Conservation (phyloP, 2,113 vertebrate genomes). For the Leptobrachium ailaonicum region DNA sequence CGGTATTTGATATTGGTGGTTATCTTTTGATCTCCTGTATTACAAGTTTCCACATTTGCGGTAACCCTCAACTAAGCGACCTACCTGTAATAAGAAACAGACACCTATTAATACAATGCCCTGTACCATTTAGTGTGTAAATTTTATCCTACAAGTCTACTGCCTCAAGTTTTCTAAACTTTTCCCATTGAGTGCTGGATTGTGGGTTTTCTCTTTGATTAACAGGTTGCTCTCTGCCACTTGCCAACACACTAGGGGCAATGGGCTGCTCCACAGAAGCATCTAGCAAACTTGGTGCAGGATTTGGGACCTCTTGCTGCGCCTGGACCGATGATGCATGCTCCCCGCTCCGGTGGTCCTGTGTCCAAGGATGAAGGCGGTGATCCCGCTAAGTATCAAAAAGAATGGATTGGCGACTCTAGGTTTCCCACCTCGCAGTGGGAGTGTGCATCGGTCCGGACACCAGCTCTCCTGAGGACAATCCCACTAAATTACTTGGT, state of each 20-base stretch:
- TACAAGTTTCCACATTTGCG: not conserved
- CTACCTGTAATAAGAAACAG: constrained; percentile 98
- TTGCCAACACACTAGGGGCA: constrained; percentile 67
- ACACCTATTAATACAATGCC: constrained; percentile 70
- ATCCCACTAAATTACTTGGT: constrained; percentile 39
- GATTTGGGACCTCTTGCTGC: constrained; percentile 84
- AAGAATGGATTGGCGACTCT: constrained; percentile 85
- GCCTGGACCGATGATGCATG: constrained; percentile 85
- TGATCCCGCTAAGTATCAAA: constrained; percentile 84
- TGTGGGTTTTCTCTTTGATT: constrained; percentile 79
- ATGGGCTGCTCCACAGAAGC: constrained; percentile 79
- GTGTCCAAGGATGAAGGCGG: constrained; percentile 76
- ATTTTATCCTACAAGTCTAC: not conserved
- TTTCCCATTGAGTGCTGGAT: constrained; percentile 70
- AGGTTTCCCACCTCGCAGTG: constrained; percentile 82
- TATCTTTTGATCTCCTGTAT: not conserved
- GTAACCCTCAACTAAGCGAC: constrained; percentile 43
- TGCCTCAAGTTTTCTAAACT: constrained; percentile 39
- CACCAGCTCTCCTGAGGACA: constrained; percentile 42
- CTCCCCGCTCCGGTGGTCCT: constrained; percentile 85
- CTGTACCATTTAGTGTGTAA: constrained; percentile 48
- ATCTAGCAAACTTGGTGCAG: constrained; percentile 77
- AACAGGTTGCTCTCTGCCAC: constrained; percentile 77
- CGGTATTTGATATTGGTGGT: not conserved
- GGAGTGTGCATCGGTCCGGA: constrained; percentile 88